These are phyloP conservation scores for Botia kubotai DNA, from an alignment of 2,797 vertebrate genomes.

Conservation along the genomic window DNA sequence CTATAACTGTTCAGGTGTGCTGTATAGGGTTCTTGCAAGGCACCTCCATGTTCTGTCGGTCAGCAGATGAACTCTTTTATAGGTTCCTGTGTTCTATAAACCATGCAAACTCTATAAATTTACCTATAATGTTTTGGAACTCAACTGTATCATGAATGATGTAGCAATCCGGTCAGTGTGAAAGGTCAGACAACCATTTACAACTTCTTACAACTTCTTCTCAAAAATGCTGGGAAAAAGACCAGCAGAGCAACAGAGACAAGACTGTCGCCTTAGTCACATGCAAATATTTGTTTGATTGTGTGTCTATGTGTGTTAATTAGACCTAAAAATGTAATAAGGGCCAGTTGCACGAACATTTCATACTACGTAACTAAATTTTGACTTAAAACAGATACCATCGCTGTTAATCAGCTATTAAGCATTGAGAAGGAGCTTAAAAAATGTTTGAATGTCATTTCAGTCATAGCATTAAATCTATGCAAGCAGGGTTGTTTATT, in stretches of 20 bases:
- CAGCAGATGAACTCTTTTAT: slow-evolving; percentile 16
- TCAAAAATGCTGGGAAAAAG: slow-evolving; percentile 74
- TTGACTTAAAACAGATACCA: too few relatives aligned
- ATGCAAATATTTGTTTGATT: slow-evolving; percentile 81
- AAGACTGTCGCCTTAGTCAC: slow-evolving; percentile 78
- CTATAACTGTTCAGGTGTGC: slow-evolving; percentile 23
- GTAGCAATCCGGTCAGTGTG: slow-evolving; percentile 70
- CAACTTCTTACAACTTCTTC: slow-evolving; percentile 69
- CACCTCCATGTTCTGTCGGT: slow-evolving; percentile 5
- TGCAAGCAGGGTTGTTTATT: too few relatives aligned
- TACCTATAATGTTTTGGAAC: slow-evolving; percentile 75
- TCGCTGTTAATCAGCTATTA: too few relatives aligned
- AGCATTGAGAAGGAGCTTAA: too few relatives aligned
- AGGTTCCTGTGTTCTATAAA: slow-evolving; percentile 74
- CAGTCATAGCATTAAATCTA: too few relatives aligned
- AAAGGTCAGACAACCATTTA: slow-evolving; percentile 74
- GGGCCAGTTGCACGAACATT: too few relatives aligned
- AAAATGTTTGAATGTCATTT: too few relatives aligned
- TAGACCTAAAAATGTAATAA: slow-evolving; percentile 67
- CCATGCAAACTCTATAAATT: slow-evolving; percentile 79
- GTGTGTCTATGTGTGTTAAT: slow-evolving; percentile 60
- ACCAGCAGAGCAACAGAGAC: slow-evolving; percentile 74
- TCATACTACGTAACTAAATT: too few relatives aligned
- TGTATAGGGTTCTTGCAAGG: neutral
- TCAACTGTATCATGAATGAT: slow-evolving; percentile 76